Percentiles rank a stretch among this genome's conserved stretches.
phyloP scores from a whole-genome alignment of 1,140 invertebrate species.

The Thaumetopoea pityocampa region DNA sequence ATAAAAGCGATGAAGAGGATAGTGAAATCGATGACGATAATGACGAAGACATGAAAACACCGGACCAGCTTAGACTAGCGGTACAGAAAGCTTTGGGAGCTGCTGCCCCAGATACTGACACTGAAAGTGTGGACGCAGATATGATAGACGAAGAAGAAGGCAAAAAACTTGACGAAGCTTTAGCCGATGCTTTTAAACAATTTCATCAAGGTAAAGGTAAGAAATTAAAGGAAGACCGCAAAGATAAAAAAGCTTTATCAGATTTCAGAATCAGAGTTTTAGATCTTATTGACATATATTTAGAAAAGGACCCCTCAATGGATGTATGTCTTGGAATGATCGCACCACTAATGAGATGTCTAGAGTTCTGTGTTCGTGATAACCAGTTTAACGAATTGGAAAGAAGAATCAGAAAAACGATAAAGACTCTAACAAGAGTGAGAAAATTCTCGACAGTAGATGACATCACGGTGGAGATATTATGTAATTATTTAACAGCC shows the following conservation, averaged over 20 bases:
- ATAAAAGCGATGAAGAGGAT: conserved; percentile 37
- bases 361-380: conserved; percentile 83
- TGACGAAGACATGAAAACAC: conserved; percentile 79
- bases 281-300: conserved; percentile 83
- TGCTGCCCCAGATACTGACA: conserved; percentile 76
- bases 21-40: conserved; percentile 67
- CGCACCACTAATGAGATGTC: conserved; percentile 78
- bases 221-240: conserved; percentile 80
- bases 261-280: conserved; percentile 83
- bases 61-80: conserved; percentile 80
- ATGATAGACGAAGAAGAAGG: conserved; percentile 86
- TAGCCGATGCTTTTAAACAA: conserved; percentile 83
- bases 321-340: conserved; percentile 81
- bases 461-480: conserved; percentile 76
- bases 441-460: conserved; percentile 79
- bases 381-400: conserved; percentile 81
- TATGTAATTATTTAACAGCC: conserved; percentile 77
- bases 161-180: conserved; percentile 80
- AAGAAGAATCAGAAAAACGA: conserved; percentile 77
- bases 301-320: conserved; percentile 81
- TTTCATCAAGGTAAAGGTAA: conserved; percentile 78
- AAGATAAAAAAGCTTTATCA: conserved; percentile 79
- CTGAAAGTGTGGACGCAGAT: conserved; percentile 85
- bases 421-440: conserved; percentile 78
- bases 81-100: conserved; percentile 79